phyloP scores from a whole-genome alignment of 2,113 vertebrate species.

The Gopherus evgoodei region DNA sequence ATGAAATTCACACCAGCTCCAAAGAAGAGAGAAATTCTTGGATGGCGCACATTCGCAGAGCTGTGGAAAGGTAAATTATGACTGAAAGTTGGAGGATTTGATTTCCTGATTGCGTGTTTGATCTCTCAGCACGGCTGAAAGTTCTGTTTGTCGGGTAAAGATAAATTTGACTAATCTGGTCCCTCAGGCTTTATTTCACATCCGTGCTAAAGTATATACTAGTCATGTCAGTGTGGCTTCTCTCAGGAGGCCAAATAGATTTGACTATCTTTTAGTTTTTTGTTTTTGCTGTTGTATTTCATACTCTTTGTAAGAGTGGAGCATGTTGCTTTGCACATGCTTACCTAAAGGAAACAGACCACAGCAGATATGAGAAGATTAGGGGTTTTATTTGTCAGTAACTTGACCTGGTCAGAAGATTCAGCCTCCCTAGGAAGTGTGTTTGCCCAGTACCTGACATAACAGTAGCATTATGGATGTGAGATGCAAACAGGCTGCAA shows the following conservation, averaged over 20 bases:
- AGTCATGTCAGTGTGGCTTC: background rate
- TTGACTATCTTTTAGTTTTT: background rate
- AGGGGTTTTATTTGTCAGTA: background rate
- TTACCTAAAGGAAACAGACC: background rate
- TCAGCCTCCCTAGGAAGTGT: background rate
- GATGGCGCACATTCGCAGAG: slow-evolving; percentile 92
- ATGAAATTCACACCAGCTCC: slow-evolving; percentile 92
- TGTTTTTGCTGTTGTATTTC: background rate
- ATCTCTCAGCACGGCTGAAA: background rate
- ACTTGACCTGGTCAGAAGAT: background rate
- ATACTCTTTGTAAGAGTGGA: background rate
- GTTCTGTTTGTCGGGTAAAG: background rate
- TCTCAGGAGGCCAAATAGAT: background rate
- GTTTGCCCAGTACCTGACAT: background rate
- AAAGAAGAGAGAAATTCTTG: slow-evolving; percentile 95
- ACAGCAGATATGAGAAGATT: background rate
- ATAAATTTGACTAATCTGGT: background rate
- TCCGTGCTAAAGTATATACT: background rate
- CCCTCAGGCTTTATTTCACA: background rate
- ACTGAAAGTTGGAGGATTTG: fast-evolving
- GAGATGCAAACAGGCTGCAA: background rate
- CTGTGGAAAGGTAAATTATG: slow-evolving; percentile 88
- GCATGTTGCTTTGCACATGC: background rate
- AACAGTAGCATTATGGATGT: background rate
- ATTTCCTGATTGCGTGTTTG: background rate